Evolutionary conservation across 30 jellyfish, hydroid and myxozoan species (phyloP).

Genomic region (Pelagia noctiluca): DNA sequence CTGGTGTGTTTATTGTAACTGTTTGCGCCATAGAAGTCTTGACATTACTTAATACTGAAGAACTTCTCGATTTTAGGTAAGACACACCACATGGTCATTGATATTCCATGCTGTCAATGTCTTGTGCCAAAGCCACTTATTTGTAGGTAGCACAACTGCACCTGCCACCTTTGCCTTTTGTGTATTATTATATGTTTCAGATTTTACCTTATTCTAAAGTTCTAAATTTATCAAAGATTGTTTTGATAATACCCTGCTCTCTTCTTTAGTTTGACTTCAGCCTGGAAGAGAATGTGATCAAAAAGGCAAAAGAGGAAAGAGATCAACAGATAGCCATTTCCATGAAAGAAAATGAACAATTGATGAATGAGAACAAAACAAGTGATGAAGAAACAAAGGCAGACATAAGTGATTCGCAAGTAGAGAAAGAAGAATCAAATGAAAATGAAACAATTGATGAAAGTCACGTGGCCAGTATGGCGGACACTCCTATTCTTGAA

Average conservation of each 20-base stretch:
- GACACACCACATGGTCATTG: no score
- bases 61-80: no score
- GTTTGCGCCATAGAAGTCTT: no score
- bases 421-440: not conserved
- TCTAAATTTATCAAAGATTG: not conserved
- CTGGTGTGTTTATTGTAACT: no score
- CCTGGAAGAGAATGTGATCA: conserved; percentile 60
- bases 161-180: conserved; percentile 30
- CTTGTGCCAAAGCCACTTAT: no score
- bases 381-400: not conserved
- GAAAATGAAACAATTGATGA: not conserved
- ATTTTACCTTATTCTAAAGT: no score
- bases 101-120: no score
- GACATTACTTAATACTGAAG: no score
- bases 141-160: no score
- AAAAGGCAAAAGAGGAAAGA: conserved; percentile 31
- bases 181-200: no score
- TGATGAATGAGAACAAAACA: not conserved
- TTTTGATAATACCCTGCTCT: not conserved
- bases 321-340: conserved; percentile 33
- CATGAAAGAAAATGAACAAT: conserved; percentile 16
- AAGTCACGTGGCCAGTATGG: conserved; percentile 1
- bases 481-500: conserved; percentile 62
- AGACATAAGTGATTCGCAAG: not conserved
- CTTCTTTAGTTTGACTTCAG: conserved; percentile 71